These are phyloP conservation scores for Sarcophaga caerulescens DNA, from an alignment of 2,888 invertebrate genomes.

Conservation along the genomic window DNA sequence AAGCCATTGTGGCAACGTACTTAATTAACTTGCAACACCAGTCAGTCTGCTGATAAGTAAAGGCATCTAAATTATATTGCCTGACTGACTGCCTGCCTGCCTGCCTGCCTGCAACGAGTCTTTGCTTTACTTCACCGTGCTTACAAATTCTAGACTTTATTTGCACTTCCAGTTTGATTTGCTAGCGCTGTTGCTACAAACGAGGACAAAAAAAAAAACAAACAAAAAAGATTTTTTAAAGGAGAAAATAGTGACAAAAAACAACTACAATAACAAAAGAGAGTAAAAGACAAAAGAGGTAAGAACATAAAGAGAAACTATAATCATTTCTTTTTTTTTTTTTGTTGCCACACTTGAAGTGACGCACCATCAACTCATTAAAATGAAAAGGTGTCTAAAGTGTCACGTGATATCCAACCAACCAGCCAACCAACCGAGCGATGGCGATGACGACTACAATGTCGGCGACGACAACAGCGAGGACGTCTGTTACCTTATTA, in stretches of 20 bases:
- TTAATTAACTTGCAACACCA: constrained; percentile 69
- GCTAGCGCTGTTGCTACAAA: background rate
- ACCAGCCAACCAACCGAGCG: constrained; percentile 68
- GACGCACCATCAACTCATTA: constrained; percentile 69
- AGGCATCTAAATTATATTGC: constrained; percentile 56
- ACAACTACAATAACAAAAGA: constrained; percentile 21
- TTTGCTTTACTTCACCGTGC: background rate
- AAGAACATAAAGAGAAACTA: constrained; percentile 55
- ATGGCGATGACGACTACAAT: background rate
- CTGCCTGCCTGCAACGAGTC: background rate
- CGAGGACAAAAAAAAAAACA: background rate
- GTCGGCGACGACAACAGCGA: too few species aligned
- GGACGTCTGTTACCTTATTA: constrained; percentile 67
- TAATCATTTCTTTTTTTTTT: constrained; percentile 52
- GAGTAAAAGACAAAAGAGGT: constrained; percentile 31
- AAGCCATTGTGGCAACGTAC: constrained; percentile 59
- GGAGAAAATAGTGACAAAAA: background rate
- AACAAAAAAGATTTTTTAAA: background rate
- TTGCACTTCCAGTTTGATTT: constrained; percentile 16
- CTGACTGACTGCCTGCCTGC: background rate
- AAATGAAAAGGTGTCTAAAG: constrained; percentile 76
- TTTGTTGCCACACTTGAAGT: constrained; percentile 66
- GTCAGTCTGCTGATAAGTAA: constrained; percentile 56
- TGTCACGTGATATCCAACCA: constrained; percentile 74
- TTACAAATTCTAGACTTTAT: background rate